Base-by-base conservation (phyloP, 2,113 vertebrate genomes). In the Psophia crepitans region DNA sequence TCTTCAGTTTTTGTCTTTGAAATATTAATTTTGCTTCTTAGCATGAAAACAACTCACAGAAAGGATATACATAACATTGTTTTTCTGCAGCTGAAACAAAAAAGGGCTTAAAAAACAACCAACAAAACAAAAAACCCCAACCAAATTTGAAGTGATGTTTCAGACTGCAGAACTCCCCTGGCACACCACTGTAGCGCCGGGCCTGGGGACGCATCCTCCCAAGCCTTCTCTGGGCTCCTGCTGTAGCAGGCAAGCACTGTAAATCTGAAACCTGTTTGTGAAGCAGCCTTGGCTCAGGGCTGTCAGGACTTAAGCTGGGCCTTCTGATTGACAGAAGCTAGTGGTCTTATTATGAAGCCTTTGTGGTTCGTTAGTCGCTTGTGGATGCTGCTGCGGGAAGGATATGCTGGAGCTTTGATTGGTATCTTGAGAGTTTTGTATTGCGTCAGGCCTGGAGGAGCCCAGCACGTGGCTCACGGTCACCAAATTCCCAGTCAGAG, bases 181-280 rank as follows among this genome's bases (percentile, higher is more conserved):
- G 39, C 30, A 60, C 6, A 12, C 8, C 43, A 21, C 41, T 28
- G 7, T 20, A 64, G 35, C 32, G 48, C n/a, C 46, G 24, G 27
- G 58, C n/a, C 49, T 32, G 37, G n/a, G 37, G 13, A 8, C 1
- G 1, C 21, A 14, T 57, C 24, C 1, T 63, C 3, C 12, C 14
- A 32, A 28, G 14, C 30, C 46, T 56, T 41, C 37, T 66, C 30
- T 18, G 39, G 35, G 4, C 11, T 27, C 43, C 33, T 33, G 37
- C 27, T 82, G n/a, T 30, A 54, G 61, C 43, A 64, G 35, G n/a
- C 37, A 69, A 69, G 32, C 17, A 0, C 23, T 35, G n/a, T n/a
- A 48, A 48, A 74, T 70, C 35, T 49, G 39, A 53, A 84, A 27
- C 14, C 8, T 48, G 44, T 32, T 56, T 41, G 60, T 75, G 56